Base-by-base conservation (phyloP, 2,888 invertebrate genomes). In the Pyralis farinalis region DNA sequence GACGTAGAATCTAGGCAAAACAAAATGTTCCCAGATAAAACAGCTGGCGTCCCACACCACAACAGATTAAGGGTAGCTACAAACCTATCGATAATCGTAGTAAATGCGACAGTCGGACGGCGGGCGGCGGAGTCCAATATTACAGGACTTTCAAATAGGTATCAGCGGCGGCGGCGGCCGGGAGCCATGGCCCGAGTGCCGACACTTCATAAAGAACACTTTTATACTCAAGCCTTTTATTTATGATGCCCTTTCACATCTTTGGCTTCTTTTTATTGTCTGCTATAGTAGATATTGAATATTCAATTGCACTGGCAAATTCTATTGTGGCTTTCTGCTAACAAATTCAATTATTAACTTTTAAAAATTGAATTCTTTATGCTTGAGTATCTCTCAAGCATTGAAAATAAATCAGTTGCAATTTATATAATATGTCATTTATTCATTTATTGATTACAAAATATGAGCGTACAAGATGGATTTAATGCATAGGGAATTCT, bases 141-240 rank as follows among this genome's bases (percentile, higher is more conserved):
- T 82, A 80, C 79, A 76, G 78, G 78, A 83, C 76, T 82, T 79
- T 81, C 78, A 82, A 85, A 83, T 85, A 81, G 80, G 82, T 84
- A 85, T 81, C 80, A 85, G 63, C 72, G 77, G 52, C 76, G 72
- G 73, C 63, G 72, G 73, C 74, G 63, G 60, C 58, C 54, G 60
- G 53, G 55, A 4, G 16, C 16, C n/a, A n/a, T n/a, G n/a, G n/a
- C n/a, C 55, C 42, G 53, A 51, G 56, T 46, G 81, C 80, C 75
- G 76, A 81, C 85, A 84, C 85, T 86, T 85, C 87, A 85, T 88
- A 87, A 85, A 86, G 84, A 80, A 81, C 77, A 84, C 85, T 86
- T 85, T 85, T 83, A 81, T 82, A 80, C 80, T 77, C 76, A 74
- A 80, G 77, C 81, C 80, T 82, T 84, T 85, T 84, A 85, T 85